Base-by-base conservation (phyloP, 2,888 invertebrate genomes). In the Homarus gammarus region DNA sequence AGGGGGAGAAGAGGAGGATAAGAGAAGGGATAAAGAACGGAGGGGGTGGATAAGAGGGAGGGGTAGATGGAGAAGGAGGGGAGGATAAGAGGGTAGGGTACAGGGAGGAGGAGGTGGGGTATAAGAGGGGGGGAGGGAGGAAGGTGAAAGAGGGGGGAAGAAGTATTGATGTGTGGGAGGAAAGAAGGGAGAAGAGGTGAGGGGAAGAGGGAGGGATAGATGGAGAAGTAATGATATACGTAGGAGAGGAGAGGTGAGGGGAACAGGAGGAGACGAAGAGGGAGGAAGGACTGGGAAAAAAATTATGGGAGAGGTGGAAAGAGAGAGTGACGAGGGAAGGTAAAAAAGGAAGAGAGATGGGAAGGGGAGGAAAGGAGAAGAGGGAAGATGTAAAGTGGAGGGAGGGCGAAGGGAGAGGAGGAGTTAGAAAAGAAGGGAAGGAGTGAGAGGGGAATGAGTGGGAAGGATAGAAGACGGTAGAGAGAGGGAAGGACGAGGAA, bases 191-290 rank as follows among this genome's bases (percentile, higher is more conserved):
- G 22, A 22, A 27, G 27, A 27, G n/a, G 22, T 3, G 22, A 22
- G 15, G 40, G 22, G 40, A 38, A 40, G 77, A 33, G 49, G 38
- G 51, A 51, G 77, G 38, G 77, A 77, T 27, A 77, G 77, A 51
- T 27, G 27, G 51, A 51, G 51, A 49, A 40, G 27, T 38, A 77
- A 3, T 27, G 51, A 51, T 2, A 77, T 38, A 49, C 12, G 38
- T 38, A 51, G 51, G 38, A 27, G 27, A 40, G 27, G 51, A 51
- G 77, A 77, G 51, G 27, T 18, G 27, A 31, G 18, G 64, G 18
- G 36, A 6, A 3, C 6, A 31, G 3, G 70, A 27, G 70, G 18
- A 18, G 18, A 31, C 3, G 70, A 70, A 70, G 1, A 2, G 27
- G 33, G 27, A 31, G 27, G 70, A 70, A 31, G 27, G 70, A 70